Conservation (phyloP, 2,797 vertebrate species). For the Tangara arthus region DNA sequence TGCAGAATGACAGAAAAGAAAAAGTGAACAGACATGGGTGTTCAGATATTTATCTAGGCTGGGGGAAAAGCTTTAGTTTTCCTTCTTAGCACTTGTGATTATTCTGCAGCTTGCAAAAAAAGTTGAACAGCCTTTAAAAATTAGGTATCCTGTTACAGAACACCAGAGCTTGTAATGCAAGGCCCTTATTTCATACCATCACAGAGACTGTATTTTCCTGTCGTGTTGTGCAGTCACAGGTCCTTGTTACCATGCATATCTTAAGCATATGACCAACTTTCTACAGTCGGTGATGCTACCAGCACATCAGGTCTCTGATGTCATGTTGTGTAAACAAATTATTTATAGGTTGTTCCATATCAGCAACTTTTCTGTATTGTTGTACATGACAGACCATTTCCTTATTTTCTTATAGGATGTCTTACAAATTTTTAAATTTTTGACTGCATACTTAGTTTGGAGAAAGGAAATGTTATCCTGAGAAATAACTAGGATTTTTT, state of each 20-base stretch:
- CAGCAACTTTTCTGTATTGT: not conserved
- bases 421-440: not conserved
- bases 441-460: not conserved
- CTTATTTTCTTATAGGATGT: not conserved
- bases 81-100: not conserved
- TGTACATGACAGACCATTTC: not conserved
- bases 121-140: not conserved
- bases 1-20: not conserved
- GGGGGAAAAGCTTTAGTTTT: not conserved
- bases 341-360: not conserved
- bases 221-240: not conserved
- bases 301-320: not conserved
- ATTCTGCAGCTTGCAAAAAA: not conserved
- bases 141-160: not conserved
- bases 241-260: not conserved
- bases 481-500: not conserved
- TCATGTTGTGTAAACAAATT: not conserved
- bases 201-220: not conserved
- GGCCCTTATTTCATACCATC: not conserved
- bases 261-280: not conserved
- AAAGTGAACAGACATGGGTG: not conserved
- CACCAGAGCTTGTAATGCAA: not conserved
- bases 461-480: not conserved
- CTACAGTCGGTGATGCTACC: not conserved
- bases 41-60: not conserved